phyloP scores from a whole-genome alignment of 2,797 vertebrate genomes.

The Chloroceryle inda region DNA sequence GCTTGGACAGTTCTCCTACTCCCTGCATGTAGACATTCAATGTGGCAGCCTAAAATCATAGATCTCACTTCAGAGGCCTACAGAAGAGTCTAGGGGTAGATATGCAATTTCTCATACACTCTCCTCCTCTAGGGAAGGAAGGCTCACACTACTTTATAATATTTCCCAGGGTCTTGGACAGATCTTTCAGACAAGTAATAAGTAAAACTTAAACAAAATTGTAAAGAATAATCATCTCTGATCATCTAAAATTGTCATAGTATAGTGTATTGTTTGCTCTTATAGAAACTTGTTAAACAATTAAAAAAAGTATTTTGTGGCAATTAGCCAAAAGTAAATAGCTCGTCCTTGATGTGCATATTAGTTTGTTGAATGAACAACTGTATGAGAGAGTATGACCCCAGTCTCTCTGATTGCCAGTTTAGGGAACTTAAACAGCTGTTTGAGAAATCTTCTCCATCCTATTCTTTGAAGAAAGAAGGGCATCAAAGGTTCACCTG shows the following conservation, averaged over 20 bases:
- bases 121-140: background rate
- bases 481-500: background rate
- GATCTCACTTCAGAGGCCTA: background rate
- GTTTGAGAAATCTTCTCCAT: background rate
- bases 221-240: background rate
- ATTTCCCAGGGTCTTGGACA: background rate
- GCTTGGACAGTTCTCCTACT: background rate
- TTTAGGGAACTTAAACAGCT: background rate
- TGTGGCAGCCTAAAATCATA: background rate
- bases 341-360: background rate
- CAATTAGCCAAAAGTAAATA: background rate
- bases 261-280: background rate
- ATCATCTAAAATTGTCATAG: background rate
- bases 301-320: background rate
- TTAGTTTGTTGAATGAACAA: background rate
- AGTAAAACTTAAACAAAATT: background rate
- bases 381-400: background rate
- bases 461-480: background rate
- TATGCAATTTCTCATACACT: background rate
- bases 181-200: background rate
- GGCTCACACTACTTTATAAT: background rate
- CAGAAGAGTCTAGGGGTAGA: background rate
- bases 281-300: background rate
- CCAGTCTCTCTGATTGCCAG: background rate
- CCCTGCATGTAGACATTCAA: background rate